Evolutionary conservation across 1,140 invertebrate species (phyloP), one percentile per base, ranked within the genome.

Genomic region (Ectropis grisescens): DNA sequence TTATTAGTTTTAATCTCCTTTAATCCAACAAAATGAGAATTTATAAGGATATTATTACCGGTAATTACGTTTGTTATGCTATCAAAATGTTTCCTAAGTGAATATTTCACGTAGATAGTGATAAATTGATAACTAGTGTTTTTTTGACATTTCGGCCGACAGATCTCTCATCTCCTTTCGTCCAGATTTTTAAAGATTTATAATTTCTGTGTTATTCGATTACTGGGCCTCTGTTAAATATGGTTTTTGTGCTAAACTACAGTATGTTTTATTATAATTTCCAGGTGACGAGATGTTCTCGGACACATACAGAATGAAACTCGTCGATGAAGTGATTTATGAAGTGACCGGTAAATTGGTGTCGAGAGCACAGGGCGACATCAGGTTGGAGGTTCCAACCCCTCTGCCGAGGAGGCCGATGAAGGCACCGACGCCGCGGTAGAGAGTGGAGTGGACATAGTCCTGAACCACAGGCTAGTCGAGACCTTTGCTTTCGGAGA

Each of bases 271-370:
- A 8, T 19, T 3, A 4, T 19, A 19, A n/a, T 22, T 80, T 79
- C 71, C 84, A 94, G 95, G 94, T 57, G 96, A 98, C 82, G 97
- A 98, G 84, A 95, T 98, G 91, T 97, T 97, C 85, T 96, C 96
- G 22, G 97, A 98, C 82, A 93, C 93, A n/a, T 97, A 95, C 76
- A 97, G 93, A 84, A 90, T 97, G 40, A 96, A 97, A 74, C 80
- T 98, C 29, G 85, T 98, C 8, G 95, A 98, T 70, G 93, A 96
- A 74, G 94, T 96, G 13, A 68, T 98, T 23, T 98, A 97, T 60
- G 96, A 98, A 89, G 96, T 98, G 15, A 92, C 93, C 69, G 96
- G 95, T 56, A 95, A 88, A 88, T 79, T 93, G 25, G 85, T 96
- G 15, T 85, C 84, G 24, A 88, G 95, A 50, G 87, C 87, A 56